Evolutionary conservation across 23 tunicate species (phyloP).

Genomic region (Ciona savignyi): DNA sequence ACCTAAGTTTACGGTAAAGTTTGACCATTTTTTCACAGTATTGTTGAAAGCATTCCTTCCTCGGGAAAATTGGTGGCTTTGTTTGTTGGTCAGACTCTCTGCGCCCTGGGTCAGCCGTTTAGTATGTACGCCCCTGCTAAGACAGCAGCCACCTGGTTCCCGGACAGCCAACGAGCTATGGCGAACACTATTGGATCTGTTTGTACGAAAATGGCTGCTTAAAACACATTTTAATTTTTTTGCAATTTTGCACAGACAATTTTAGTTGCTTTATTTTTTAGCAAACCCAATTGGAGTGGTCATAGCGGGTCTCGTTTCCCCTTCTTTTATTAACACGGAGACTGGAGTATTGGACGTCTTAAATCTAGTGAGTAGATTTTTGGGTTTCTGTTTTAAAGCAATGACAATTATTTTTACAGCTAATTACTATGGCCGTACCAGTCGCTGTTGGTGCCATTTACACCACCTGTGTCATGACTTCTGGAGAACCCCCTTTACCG

Average conservation of each 20-base stretch:
- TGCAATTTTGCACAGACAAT: too few relatives aligned
- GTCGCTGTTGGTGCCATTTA: conserved; percentile 30
- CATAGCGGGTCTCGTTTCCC: conserved; percentile 57
- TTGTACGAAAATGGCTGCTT: conserved; percentile 24
- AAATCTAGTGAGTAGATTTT: conserved; percentile 31
- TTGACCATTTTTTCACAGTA: conserved; percentile 25
- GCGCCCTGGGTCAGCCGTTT: conserved; percentile 72
- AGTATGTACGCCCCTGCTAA: conserved; percentile 76
- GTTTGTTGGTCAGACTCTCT: conserved; percentile 57
- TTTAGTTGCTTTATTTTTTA: background rate
- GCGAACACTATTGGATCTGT: conserved; percentile 53
- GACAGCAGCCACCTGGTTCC: conserved; percentile 71
- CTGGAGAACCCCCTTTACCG: conserved; percentile 58
- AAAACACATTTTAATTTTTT: too few relatives aligned
- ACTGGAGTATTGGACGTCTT: conserved; percentile 19
- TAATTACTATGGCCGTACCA: conserved; percentile 52
- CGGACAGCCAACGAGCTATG: conserved; percentile 56
- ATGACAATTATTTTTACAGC: conserved; percentile 22
- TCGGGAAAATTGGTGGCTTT: conserved; percentile 24
- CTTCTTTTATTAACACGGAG: conserved; percentile 18
- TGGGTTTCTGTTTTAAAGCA: background rate
- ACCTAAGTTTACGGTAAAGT: too few relatives aligned
- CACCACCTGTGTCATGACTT: conserved; percentile 49
- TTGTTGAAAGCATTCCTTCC: conserved; percentile 16
- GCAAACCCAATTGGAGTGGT: conserved; percentile 89